A percentile compares a stretch with the other conserved stretches of the same genome.
Conservation (phyloP, 1,140 invertebrate species). For the Heliconius congener region DNA sequence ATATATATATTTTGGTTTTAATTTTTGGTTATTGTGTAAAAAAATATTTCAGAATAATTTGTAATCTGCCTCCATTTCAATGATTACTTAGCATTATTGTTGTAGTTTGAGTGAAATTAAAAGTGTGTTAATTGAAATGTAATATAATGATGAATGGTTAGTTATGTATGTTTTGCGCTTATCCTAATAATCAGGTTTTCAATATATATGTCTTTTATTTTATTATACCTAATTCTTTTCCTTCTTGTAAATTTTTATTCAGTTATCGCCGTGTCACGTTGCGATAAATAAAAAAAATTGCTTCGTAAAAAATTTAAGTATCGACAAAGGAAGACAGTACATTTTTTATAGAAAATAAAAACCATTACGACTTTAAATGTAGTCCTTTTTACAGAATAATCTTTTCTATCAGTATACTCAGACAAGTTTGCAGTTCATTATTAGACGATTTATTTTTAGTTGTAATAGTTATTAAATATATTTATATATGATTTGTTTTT, state of each 20-base stretch:
- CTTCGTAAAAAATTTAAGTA: background rate
- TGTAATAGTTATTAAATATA: slow-evolving; percentile 14
- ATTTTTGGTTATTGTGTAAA: background rate
- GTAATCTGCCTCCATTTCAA: slow-evolving; percentile 5
- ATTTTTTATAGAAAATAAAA: background rate
- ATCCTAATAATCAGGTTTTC: slow-evolving; percentile 72
- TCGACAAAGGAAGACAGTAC: no score
- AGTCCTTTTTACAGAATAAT: no score
- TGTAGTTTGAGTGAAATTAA: slow-evolving; percentile 12
- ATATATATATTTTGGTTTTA: background rate
- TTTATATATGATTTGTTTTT: slow-evolving; percentile 16
- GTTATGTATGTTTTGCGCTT: slow-evolving; percentile 62
- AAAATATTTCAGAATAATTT: background rate
- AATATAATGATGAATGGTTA: slow-evolving; percentile 35
- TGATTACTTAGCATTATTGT: slow-evolving; percentile 21
- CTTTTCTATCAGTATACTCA: background rate
- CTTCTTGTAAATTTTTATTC: background rate
- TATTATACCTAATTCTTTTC: background rate
- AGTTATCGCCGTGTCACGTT: slow-evolving; percentile 32
- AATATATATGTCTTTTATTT: slow-evolving; percentile 68
- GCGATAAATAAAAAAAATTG: slow-evolving; percentile 24
- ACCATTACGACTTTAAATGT: background rate
- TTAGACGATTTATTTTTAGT: background rate
- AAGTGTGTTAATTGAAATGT: slow-evolving; percentile 21
- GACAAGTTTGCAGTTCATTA: background rate